These are phyloP conservation scores for Rhinolophus ferrumequinum DNA, from an alignment of 2,113 vertebrate species.

Conservation along the genomic window DNA sequence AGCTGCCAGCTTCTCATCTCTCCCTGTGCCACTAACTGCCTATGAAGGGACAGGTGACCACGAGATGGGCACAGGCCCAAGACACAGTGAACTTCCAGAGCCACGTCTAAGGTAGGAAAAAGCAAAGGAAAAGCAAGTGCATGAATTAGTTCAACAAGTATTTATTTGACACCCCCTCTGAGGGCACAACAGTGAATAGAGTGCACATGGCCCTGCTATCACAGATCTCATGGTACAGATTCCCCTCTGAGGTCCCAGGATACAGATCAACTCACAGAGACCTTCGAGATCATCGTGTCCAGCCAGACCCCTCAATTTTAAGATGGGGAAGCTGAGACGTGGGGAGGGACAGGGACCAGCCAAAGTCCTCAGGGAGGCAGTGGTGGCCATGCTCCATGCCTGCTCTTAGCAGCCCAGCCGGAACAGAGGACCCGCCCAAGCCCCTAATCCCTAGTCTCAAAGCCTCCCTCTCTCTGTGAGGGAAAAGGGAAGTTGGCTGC, in stretches of 20 bases:
- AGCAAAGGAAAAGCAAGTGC: background rate
- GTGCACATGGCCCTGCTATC: background rate
- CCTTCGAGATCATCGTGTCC: background rate
- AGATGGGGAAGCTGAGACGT: background rate
- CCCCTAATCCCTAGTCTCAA: background rate
- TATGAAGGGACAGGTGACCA: background rate
- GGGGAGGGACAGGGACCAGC: background rate
- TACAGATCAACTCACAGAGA: background rate
- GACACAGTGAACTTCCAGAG: background rate
- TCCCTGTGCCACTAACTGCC: background rate
- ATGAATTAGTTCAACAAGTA: too few species aligned
- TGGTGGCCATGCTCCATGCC: background rate
- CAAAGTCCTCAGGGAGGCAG: background rate
- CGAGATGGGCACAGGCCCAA: background rate
- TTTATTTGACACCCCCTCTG: rapidly evolving
- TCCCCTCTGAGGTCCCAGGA: background rate
- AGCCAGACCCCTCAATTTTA: background rate
- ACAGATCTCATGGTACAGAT: background rate
- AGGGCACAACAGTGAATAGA: too few species aligned
- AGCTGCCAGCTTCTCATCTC: background rate
- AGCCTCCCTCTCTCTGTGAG: background rate
- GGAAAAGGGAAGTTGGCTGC: background rate
- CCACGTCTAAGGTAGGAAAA: background rate
- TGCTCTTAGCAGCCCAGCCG: background rate
- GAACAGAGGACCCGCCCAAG: background rate